Base-by-base conservation (phyloP, 1,140 invertebrate genomes). In the Halotydeus destructor region DNA sequence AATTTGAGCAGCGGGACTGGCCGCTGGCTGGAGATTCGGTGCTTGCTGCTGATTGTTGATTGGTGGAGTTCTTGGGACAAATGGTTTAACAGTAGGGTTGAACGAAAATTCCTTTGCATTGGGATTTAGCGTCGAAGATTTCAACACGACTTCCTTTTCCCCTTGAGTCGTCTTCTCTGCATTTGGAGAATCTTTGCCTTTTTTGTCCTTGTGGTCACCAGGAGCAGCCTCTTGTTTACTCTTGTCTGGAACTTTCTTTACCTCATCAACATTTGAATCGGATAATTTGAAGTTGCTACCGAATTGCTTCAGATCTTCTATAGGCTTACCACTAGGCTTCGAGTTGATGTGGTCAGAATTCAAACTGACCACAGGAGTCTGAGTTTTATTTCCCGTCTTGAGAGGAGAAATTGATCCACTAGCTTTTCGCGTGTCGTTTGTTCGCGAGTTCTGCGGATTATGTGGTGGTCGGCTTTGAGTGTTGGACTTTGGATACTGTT, bases 61-160 rank as follows among this genome's bases (percentile, higher is more conserved):
- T 35, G 19, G n/a, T 25, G 31, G 16, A 27, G 46, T 36, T 44
- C 37, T 12, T 27, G 79, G 78, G 46, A 75, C 76, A 57, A 85
- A 86, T 5, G 77, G 69, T 55, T 83, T 84, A 19, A 77, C 72
- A 52, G 75, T 75, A 18, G 80, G 80, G 68, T 84, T 85, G 37
- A 72, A 62, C 12, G 68, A 62, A 62, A 83, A 84, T 62, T 82
- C 78, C 60, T 84, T 84, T 16, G 79, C 79, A 57, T 84, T 76
- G 24, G 80, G 79, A 68, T 84, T 84, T 25, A 84, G 64, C 1
- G 70, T 81, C 16, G 76, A 82, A 54, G 77, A 78, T 53, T 78
- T 76, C 22, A 74, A 23, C 9, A 46, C 1, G 22, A 32, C 38
- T 21, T 44, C 33, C 37, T 22, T 28, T n/a, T 38, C 33, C 22